Evolutionary conservation across 2,888 invertebrate species (phyloP), one percentile per base, ranked within the genome.

Genomic region (Polyploca ridens): DNA sequence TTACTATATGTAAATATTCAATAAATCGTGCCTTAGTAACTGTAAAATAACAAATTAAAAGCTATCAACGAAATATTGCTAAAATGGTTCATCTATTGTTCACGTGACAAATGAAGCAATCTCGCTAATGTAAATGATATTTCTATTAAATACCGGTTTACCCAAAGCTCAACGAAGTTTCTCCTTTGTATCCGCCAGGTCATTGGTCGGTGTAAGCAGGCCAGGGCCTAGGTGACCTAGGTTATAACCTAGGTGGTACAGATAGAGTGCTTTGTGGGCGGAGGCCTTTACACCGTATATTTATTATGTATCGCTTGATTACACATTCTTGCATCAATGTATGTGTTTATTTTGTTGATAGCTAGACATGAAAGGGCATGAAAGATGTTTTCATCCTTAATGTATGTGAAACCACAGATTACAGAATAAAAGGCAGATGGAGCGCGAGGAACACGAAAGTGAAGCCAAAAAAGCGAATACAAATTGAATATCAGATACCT

Each of bases 151-250:
- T 49, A 49, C 16, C 16, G 49, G 49, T 49, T n/a, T 16, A 16
- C 5, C 16, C 7, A 49, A 49, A n/a, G 16, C 14, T 49, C n/a
- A 14, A 16, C n/a, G 49, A 16, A 16, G 13, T 44, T 44, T 44
- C 44, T 49, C 5, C 3, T 49, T n/a, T 49, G 6, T 49, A 49
- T 16, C 16, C n/a, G 0, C 7, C 49, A 10, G 49, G 16, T 16
- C 49, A 16, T 49, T 13, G 46, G 11, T 49, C 49, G 16, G n/a
- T 49, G 49, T 49, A 16, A 49, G n/a, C n/a, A 49, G 49, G 49
- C 49, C 49, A 49, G 13, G 49, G 49, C 49, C 16, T 49, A 49
- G 49, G 14, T 49, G n/a, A 49, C 16, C 49, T 49, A 49, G 49
- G 49, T 49, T 49, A 49, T 14, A 49, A 46, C n/a, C 14, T 46